Percentiles rank a stretch among this genome's conserved stretches.
These are phyloP conservation scores for Galeruca laticollis DNA, from an alignment of 2,888 invertebrate species.

Conservation along the genomic window DNA sequence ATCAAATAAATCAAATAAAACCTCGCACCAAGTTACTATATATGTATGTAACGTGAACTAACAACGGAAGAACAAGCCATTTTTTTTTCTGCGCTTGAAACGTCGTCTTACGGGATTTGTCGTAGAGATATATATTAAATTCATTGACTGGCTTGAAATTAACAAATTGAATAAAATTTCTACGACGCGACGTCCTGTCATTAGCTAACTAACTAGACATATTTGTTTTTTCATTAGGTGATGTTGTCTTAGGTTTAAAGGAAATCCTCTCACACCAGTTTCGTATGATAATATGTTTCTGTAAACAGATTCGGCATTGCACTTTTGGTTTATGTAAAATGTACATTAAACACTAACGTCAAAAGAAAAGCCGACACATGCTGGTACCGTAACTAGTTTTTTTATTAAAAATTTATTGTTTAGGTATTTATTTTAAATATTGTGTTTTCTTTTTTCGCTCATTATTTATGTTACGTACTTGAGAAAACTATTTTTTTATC, in stretches of 20 bases:
- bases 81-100: constrained; percentile 29
- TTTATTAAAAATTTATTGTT: no score
- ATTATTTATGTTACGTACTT: no score
- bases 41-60: constrained; percentile 21
- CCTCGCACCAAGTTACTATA: constrained; percentile 13
- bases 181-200: constrained; percentile 43
- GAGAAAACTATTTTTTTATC: no score
- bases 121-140: constrained; percentile 43
- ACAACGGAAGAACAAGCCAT: constrained; percentile 16
- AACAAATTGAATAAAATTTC: constrained; percentile 35
- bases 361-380: no score
- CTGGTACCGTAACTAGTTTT: not conserved
- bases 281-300: not conserved
- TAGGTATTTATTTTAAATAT: no score
- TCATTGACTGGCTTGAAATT: constrained; percentile 45
- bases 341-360: no score
- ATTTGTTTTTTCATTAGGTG: constrained; percentile 21
- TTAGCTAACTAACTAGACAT: constrained; percentile 37
- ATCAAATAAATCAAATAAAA: no score
- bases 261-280: constrained; percentile 24
- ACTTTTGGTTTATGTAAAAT: not conserved
- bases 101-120: constrained; percentile 45
- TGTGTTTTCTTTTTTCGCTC: no score
- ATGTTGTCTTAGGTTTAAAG: constrained; percentile 12
- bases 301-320: constrained; percentile 6